Base-by-base conservation (phyloP, 2,113 vertebrate genomes). In the Sardina pilchardus region DNA sequence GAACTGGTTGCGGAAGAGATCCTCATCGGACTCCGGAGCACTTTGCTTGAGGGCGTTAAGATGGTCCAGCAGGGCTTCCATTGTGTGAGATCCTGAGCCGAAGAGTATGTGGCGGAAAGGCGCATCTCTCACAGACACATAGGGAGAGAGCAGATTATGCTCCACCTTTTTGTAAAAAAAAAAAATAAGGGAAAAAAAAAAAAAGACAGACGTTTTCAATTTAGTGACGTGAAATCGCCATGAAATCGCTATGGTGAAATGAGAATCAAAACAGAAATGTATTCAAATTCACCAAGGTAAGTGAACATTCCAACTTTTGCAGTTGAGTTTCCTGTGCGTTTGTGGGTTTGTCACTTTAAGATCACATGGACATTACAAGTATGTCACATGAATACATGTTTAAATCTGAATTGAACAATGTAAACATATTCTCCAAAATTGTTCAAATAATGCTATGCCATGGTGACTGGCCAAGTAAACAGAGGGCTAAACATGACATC, bases 71-170 rank as follows among this genome's bases (percentile, higher is more conserved):
- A 99, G 88, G 81, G 96, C 95, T 0, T 91, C 44, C 85, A 98
- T 16, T 0, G 97, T 99, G 93, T 99, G 96, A 84, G 91, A 16
- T 59, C 97, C 97, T 0, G 56, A 93, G 44, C 98, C 98, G 0
- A 96, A 95, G 89, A 98, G 91, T 91, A 99, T 91, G 87, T 99
- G 98, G 6, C 97, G 97, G 91, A 97, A 97, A 1, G 98, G 98
- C 45, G 87, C 83, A 0, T 96, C 95, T 42, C 87, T 92, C 0
- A 96, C 94, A 0, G 97, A 97, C 1, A 97, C 92, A 3, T 96
- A 99, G 0, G 97, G 97, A 1, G 98, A 99, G 45, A 99, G 96
- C 82, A 99, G 94, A 87, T 91, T 84, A 81, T 96, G 95, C 86
- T 99, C 98, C 88, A 99, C 95, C 98, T 99, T 56, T 5, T 81